Evolutionary conservation across 2,113 vertebrate genomes (phyloP), one percentile per base, ranked within the genome.

Genomic region (Ploceus nigricollis): DNA sequence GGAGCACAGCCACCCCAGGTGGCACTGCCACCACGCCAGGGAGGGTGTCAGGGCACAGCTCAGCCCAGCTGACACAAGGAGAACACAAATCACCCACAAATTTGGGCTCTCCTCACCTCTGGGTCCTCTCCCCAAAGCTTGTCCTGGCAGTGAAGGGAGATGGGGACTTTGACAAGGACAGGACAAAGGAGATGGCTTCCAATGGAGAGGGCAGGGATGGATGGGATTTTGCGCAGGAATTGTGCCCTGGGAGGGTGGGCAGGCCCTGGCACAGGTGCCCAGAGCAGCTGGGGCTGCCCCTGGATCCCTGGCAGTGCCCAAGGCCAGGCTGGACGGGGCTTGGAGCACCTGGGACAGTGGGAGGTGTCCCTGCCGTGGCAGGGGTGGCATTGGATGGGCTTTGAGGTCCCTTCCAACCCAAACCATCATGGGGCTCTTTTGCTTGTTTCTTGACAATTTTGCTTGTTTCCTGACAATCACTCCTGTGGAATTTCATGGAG

Each of bases 181-280:
- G 50, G 76, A 65, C 6, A 27, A 1, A 27, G 23, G 33, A 23
- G 51, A 44, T 6, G 44, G 11, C 9, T 80, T 48, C 30, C 66
- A 25, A 2, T 0, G 0, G 44, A 20, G 27, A 72, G 9, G 22
- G n/a, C 11, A 63, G 23, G 20, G 9, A 0, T 35, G 1, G 35
- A 5, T 19, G 13, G 44, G 44, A 31, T 14, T 12, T 12, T 21
- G 4, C 65, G 21, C 1, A 48, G 40, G 3, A 64, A 65, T 33
- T 35, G 0, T 5, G 6, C 31, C 22, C 42, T 71, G 39, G 0
- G 1, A 61, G 3, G 39, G 25, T 27, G 31, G 39, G 31, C 3
- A 69, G 39, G 39, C 13, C 18, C 61, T 57, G 56, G 48, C 28
- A 40, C 40, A 70, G 70, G 22, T 42, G 7, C 20, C 37, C 53